Base-by-base conservation (phyloP, 1,140 invertebrate species). In the Drosophila carrolli region DNA sequence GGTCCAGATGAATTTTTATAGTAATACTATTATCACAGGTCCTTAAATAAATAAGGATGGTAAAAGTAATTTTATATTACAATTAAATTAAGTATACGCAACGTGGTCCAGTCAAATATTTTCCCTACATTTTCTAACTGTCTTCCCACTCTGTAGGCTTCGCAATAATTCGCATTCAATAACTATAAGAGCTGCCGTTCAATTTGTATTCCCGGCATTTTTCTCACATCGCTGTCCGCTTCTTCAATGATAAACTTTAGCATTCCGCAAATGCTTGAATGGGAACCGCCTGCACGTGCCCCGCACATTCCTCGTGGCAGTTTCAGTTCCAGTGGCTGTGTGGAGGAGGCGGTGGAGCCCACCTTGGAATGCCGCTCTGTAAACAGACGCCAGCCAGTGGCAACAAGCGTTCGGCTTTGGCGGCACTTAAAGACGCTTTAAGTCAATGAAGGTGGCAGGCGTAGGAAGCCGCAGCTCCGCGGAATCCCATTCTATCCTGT, bases 341-440 rank as follows among this genome's bases (percentile, higher is more conserved):
- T 7, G 23, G 7, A 16, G n/a, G 27, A 51, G n/a, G 29, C 3
- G 9, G 27, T 43, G 38, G 7, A 19, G n/a, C 19, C 41, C 48
- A 88, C 85, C 83, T 78, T 82, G 68, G 65, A 72, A 72, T 88
- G 47, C 58, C 70, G 65, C 57, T 71, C 43, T 55, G 48, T 47
- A 81, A 85, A 78, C 65, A 75, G 73, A 76, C 66, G 59, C 62
- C 37, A 55, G 63, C 32, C 57, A 55, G 58, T 67, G 55, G 50
- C 54, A 72, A 55, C 60, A 77, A 85, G 47, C 54, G 57, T 27
- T 54, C 74, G 61, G 40, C 35, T 27, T 54, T 78, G 65, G 40
- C 35, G 53, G 74, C 62, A 70, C 67, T 78, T 63, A 51, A 79
- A 75, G 58, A 73, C 61, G 66, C 80, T 86, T 75, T 71, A 85